These are phyloP conservation scores for Erinaceus europaeus DNA, from an alignment of 2,113 vertebrate species.

Conservation along the genomic window DNA sequence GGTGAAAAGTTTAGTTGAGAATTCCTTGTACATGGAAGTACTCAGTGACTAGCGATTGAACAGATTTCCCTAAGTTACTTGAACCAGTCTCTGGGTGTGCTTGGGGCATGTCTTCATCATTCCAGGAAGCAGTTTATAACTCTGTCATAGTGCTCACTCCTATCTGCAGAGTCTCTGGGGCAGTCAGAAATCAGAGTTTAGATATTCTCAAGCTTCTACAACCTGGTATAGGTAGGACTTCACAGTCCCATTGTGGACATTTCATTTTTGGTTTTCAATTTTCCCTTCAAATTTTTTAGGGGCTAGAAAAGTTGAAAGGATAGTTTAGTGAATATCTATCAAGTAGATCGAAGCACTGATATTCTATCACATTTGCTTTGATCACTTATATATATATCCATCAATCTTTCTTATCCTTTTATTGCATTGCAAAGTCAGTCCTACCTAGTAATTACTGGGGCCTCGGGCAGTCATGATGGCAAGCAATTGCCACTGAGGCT, in stretches of 20 bases:
- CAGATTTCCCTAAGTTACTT: slow-evolving; percentile 9
- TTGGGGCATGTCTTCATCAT: not conserved
- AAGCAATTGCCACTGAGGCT: not conserved
- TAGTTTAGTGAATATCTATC: too few relatives aligned
- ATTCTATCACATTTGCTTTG: too few relatives aligned
- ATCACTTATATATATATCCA: too few relatives aligned
- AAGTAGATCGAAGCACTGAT: too few relatives aligned
- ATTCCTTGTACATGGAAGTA: not conserved
- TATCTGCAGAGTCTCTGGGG: not conserved
- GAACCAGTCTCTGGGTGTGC: not conserved
- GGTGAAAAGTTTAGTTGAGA: not conserved
- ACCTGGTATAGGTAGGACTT: not conserved
- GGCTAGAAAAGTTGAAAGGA: too few relatives aligned
- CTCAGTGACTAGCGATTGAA: not conserved
- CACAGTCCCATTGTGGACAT: not conserved
- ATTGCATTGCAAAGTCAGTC: too few relatives aligned
- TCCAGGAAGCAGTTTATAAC: not conserved
- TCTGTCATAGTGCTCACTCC: not conserved
- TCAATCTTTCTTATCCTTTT: too few relatives aligned
- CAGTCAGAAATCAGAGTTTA: not conserved
- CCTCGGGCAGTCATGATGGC: not conserved
- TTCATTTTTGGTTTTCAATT: too few relatives aligned
- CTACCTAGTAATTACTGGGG: not conserved
- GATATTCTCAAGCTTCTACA: not conserved
- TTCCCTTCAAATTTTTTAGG: not conserved